phyloP scores from a whole-genome alignment of 1,140 invertebrate species.

The Cydia pomonella region DNA sequence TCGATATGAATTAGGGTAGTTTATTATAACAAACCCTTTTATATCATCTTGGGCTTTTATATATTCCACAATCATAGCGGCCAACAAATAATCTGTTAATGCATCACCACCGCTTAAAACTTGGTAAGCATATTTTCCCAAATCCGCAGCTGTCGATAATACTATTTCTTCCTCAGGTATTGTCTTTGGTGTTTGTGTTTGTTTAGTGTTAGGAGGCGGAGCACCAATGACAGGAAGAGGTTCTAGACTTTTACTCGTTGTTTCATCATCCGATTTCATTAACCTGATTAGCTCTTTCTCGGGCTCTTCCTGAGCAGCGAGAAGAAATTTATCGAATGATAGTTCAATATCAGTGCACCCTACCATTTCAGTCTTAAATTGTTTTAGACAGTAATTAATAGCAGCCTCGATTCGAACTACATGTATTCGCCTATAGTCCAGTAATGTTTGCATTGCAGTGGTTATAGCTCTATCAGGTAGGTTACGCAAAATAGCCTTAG shows the following conservation, averaged over 20 bases:
- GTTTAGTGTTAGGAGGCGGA: constrained; percentile 68
- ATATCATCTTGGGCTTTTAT: constrained; percentile 76
- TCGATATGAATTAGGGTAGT: constrained; percentile 82
- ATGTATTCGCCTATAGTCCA: constrained; percentile 73
- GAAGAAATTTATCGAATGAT: constrained; percentile 70
- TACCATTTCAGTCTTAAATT: constrained; percentile 79
- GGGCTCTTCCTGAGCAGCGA: constrained; percentile 57
- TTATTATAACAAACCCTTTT: constrained; percentile 83
- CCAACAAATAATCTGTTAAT: constrained; percentile 79
- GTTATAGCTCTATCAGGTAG: constrained; percentile 70
- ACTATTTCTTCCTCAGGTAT: constrained; percentile 81
- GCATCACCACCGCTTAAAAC: constrained; percentile 77
- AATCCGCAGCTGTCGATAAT: constrained; percentile 74
- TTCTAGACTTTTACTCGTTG: constrained; percentile 54
- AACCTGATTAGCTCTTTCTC: constrained; percentile 66
- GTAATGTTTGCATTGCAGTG: constrained; percentile 71
- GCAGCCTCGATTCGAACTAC: constrained; percentile 80
- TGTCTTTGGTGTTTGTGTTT: constrained; percentile 81
- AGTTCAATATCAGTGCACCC: constrained; percentile 77
- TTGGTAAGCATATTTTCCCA: constrained; percentile 82
- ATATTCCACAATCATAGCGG: constrained; percentile 82
- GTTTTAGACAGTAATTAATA: constrained; percentile 81
- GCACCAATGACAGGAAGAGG: constrained; percentile 45
- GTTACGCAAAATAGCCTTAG: constrained; percentile 78
- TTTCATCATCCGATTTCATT: constrained; percentile 65